Base-by-base conservation (phyloP, 2,888 invertebrate genomes). In the Erebia aethiops region DNA sequence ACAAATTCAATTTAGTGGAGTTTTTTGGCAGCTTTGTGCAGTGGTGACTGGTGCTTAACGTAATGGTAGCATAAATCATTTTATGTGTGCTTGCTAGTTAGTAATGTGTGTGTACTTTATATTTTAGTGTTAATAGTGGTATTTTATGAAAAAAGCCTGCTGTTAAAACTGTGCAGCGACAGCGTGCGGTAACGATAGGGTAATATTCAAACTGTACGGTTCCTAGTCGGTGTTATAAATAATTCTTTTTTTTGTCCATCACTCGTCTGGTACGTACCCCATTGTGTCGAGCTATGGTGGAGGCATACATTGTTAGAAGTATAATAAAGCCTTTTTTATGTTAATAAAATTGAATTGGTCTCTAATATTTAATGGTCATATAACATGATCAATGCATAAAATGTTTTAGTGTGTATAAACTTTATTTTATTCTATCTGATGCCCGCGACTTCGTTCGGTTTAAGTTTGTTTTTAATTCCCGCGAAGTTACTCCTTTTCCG, bases 181-280 rank as follows among this genome's bases (percentile, higher is more conserved):
- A 26, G 26, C 26, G 26, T 26, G 26, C 26, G 1, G 5, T 5
- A n/a, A 51, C 14, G n/a, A 4, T 8, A 57, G 1, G 26, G 14
- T 26, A 7, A 3, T 16, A 41, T 8, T 18, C 21, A 2, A 62
- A 49, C 62, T 62, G 62, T 62, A 49, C 14, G 46, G 62, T 62
- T 21, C 14, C 21, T 21, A 18, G 14, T 14, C 21, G 51, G 57
- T 64, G 49, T 54, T 41, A 46, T 65, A 43, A 41, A 54, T 66
- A 57, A 66, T 66, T 70, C 60, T 81, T 81, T 77, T 79, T 74
- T 74, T 71, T 71, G 70, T 74, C 67, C 66, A 56, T 70, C 70
- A 57, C 49, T 73, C 68, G 69, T 58, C 71, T 68, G 18, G 61
- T 14, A 66, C 64, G 14, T 62, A 67, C 63, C 69, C 69, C 70